phyloP scores from a whole-genome alignment of 2,888 invertebrate species.

The Athalia rosae region DNA sequence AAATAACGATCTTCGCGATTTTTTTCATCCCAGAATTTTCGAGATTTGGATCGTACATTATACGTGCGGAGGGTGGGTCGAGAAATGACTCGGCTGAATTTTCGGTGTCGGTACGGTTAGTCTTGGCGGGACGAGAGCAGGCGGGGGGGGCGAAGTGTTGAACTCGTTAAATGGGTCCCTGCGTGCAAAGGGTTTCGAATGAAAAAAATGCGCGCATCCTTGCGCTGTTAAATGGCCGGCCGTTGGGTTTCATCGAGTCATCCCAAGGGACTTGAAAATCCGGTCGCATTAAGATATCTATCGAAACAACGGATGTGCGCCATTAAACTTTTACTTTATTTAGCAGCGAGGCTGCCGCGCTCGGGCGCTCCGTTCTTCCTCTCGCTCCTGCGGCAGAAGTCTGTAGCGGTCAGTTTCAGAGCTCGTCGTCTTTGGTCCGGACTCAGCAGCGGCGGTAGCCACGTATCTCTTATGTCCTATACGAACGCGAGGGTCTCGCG shows the following conservation, averaged over 20 bases:
- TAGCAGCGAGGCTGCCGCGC: slow-evolving; percentile 52
- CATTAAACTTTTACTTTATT: slow-evolving; percentile 72
- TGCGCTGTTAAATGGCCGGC: slow-evolving; percentile 39
- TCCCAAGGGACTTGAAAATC: slow-evolving; percentile 71
- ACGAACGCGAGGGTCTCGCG: no score
- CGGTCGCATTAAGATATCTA: slow-evolving; percentile 73
- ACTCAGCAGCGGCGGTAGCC: slow-evolving; percentile 3
- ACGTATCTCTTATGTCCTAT: no score
- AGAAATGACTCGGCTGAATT: no score
- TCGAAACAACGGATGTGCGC: slow-evolving; percentile 72
- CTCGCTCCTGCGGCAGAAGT: slow-evolving; percentile 54
- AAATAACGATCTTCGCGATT: no score
- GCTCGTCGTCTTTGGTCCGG: slow-evolving; percentile 33
- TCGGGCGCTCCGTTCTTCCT: slow-evolving; percentile 41
- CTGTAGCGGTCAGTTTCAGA: slow-evolving; percentile 12
- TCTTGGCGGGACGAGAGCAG: slow-evolving; percentile 19
- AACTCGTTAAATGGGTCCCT: slow-evolving; percentile 63
- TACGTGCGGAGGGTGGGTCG: no score
- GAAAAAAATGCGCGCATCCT: background rate
- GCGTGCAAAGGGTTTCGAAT: slow-evolving; percentile 3
- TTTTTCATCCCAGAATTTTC: no score
- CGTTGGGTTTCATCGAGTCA: slow-evolving; percentile 58
- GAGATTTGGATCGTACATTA: no score
- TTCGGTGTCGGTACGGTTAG: no score
- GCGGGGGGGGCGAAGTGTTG: slow-evolving; percentile 48